A percentile compares a stretch with the other conserved stretches of the same genome.
Evolutionary conservation across 2,797 vertebrate species (phyloP).

Genomic region (Enteromius afrohamiltoni): DNA sequence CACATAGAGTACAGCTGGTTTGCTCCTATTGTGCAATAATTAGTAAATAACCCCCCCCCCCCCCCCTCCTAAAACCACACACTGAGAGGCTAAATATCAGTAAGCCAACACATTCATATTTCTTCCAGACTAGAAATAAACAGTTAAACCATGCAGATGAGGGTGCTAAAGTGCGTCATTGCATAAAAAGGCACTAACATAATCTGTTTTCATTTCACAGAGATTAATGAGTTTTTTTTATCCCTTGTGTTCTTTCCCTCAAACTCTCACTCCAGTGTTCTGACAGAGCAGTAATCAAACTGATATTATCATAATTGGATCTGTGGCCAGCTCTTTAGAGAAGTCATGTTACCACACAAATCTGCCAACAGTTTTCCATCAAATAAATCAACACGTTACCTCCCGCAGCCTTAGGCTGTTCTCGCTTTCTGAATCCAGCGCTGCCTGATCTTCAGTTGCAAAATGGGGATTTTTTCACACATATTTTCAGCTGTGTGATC

Average conservation of each 20-base stretch:
- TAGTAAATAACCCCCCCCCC: slow-evolving; percentile 30
- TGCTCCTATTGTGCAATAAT: slow-evolving; percentile 38
- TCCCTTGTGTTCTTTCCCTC: slow-evolving; percentile 17
- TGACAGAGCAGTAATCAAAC: slow-evolving; percentile 75
- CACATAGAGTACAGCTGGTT: background rate
- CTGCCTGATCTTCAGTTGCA: slow-evolving; percentile 17
- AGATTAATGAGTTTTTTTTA: slow-evolving; percentile 70
- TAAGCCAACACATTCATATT: slow-evolving; percentile 45
- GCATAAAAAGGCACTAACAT: slow-evolving; percentile 57
- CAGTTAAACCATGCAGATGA: slow-evolving; percentile 57
- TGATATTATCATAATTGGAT: slow-evolving; percentile 80
- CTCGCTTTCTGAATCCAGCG: slow-evolving; percentile 27
- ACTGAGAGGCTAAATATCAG: slow-evolving; percentile 19
- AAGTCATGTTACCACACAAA: slow-evolving; percentile 67
- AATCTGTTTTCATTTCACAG: slow-evolving; percentile 69
- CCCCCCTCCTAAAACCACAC: slow-evolving; percentile 12
- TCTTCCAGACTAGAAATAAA: slow-evolving; percentile 45
- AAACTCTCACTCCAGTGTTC: slow-evolving; percentile 53
- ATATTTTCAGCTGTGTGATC: slow-evolving; percentile 14
- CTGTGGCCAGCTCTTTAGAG: slow-evolving; percentile 63
- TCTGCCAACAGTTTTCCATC: slow-evolving; percentile 72
- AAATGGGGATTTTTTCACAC: slow-evolving; percentile 5
- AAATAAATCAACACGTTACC: slow-evolving; percentile 65
- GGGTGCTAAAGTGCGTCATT: slow-evolving; percentile 48
- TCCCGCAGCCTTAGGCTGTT: slow-evolving; percentile 54